A percentile compares a stretch with the other conserved stretches of the same genome.
Conservation (phyloP, 1,140 invertebrate genomes). For the Aphaenogaster ashmeadi region DNA sequence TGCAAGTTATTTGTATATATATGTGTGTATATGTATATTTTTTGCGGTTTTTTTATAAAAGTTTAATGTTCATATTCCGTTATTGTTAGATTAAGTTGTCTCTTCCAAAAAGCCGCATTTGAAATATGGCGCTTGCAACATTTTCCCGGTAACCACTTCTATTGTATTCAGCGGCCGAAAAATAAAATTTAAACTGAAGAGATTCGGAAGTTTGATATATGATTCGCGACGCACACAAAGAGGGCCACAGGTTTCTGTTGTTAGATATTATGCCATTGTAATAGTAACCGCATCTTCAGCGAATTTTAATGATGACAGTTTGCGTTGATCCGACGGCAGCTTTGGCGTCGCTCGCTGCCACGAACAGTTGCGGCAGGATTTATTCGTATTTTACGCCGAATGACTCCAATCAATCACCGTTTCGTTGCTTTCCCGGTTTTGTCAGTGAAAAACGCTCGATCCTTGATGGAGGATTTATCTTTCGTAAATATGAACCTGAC, state of each 20-base stretch:
- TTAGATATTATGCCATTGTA: slow-evolving; percentile 33
- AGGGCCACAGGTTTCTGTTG: background rate
- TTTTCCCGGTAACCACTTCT: slow-evolving; percentile 36
- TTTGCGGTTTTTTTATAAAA: background rate
- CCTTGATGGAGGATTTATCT: slow-evolving; percentile 48
- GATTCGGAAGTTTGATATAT: slow-evolving; percentile 46
- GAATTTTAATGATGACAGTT: slow-evolving; percentile 52
- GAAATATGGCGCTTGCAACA: slow-evolving; percentile 49
- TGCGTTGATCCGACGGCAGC: background rate
- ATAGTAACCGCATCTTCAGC: slow-evolving; percentile 33
- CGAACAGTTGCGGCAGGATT: slow-evolving; percentile 9
- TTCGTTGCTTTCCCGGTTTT: slow-evolving; percentile 12
- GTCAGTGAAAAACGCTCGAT: slow-evolving; percentile 52
- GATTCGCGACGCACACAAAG: slow-evolving; percentile 19
- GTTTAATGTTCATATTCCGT: background rate
- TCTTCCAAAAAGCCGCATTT: background rate
- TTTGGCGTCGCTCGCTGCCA: slow-evolving; percentile 1
- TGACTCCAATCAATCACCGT: slow-evolving; percentile 47
- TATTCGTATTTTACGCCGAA: slow-evolving; percentile 48
- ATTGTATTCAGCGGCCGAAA: slow-evolving; percentile 49
- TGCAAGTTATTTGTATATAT: background rate
- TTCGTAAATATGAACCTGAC: slow-evolving; percentile 20
- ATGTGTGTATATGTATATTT: background rate
- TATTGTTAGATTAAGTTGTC: slow-evolving; percentile 23
- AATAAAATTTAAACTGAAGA: slow-evolving; percentile 43